These are phyloP conservation scores for Acanthosepion pharaonis DNA, from an alignment of 2,888 invertebrate genomes.

Conservation along the genomic window DNA sequence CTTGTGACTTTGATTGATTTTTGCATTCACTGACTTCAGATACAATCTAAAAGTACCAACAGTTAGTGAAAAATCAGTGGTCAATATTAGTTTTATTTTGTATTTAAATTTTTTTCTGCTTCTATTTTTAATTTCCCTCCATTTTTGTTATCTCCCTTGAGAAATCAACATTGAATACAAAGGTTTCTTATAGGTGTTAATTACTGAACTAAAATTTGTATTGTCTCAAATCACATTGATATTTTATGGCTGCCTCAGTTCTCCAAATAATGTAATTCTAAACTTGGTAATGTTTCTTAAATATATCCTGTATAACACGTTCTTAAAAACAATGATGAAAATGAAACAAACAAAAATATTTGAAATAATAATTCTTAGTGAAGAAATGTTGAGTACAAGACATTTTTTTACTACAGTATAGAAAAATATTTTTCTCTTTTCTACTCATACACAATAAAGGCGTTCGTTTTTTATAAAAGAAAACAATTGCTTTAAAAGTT, in stretches of 20 bases:
- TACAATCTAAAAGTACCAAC: conserved; percentile 33
- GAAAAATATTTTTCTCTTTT: conserved; percentile 33
- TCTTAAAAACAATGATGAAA: background rate
- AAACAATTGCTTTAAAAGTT: background rate
- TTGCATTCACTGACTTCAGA: background rate
- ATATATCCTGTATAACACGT: background rate
- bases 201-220: background rate
- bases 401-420: background rate
- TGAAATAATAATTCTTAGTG: background rate
- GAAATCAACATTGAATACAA: background rate
- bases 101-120: background rate
- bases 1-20: background rate
- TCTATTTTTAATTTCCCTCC: background rate
- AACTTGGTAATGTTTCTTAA: background rate
- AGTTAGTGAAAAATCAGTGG: background rate
- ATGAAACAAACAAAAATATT: background rate
- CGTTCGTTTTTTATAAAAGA: background rate
- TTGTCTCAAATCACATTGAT: background rate
- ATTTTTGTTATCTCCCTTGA: background rate
- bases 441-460: background rate
- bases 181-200: background rate
- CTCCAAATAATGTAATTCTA: background rate
- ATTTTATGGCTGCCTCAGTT: background rate
- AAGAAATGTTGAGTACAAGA: background rate
- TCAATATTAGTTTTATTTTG: too few species aligned